phyloP scores from a whole-genome alignment of 2,888 invertebrate genomes.

The Pterobdella sp. region DNA sequence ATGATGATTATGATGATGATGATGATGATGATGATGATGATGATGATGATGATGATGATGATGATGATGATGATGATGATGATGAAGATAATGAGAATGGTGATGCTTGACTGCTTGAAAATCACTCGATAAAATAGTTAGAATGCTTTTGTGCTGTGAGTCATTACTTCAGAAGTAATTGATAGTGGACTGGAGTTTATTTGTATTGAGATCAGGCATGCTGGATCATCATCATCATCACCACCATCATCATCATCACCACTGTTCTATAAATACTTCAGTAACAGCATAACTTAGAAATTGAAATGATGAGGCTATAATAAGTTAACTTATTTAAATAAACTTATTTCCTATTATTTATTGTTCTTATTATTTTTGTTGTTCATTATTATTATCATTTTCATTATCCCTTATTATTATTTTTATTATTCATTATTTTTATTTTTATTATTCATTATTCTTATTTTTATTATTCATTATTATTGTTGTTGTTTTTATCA shows the following conservation, averaged over 20 bases:
- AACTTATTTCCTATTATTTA: too few relatives aligned
- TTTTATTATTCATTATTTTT: neutral
- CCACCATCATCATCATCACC: neutral
- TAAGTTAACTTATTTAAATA: too few relatives aligned
- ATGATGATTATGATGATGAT: constrained; percentile 13
- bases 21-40: constrained; percentile 14
- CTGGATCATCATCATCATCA: neutral
- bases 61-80: constrained; percentile 2
- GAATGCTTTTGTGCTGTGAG: too few relatives aligned
- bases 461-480: neutral
- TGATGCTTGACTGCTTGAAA: too few relatives aligned
- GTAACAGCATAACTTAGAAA: too few relatives aligned
- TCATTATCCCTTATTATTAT: neutral
- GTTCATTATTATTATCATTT: neutral
- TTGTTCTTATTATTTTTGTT: neutral
- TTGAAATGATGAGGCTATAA: too few relatives aligned
- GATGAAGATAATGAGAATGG: neutral
- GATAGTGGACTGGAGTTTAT: too few relatives aligned
- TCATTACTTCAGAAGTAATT: too few relatives aligned
- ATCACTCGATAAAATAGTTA: too few relatives aligned
- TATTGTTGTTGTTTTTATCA: neutral
- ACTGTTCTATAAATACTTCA: too few relatives aligned
- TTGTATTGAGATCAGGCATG: too few relatives aligned
- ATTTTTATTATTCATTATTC: neutral
- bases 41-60: constrained; percentile 8